Evolutionary conservation across 2,888 invertebrate genomes (phyloP), one percentile per base, ranked within the genome.

Genomic region (Cosmia trapezina): DNA sequence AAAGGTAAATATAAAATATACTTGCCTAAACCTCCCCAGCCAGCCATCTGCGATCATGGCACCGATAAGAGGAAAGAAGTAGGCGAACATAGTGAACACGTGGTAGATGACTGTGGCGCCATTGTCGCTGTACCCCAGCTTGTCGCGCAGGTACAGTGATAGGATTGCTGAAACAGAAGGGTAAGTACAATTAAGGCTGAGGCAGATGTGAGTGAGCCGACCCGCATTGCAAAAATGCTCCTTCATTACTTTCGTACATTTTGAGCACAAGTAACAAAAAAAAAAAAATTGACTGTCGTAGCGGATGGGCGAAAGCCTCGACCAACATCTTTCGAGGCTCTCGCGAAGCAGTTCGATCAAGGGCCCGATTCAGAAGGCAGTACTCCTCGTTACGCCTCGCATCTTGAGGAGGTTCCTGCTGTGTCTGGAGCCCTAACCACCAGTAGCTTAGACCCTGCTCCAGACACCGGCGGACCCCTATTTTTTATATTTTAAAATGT

Each of bases 21-120:
- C 80, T 86, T 92, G 96, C 96, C 96, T 97, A 95, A 98, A 99
- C 95, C 99, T 98, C 66, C 99, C 99, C 60, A 99, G 96, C 95
- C 97, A 98, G 75, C 99, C 98, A 93, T 99, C 99, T 0, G 99
- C 99, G 54, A 99, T 94, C 89, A 99, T 98, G 43, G 99, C 99
- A 4, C 99, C 99, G 47, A 99, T 88, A 4, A 99, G 86, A 0
- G 99, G 99, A 82, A 98, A 98, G 93, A 98, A 98, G 96, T 98
- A 99, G 14, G 98, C 98, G 86, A 99, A 96, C 97, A 98, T 98
- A 1, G 97, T 97, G 93, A 99, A 99, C 5, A 97, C 94, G 92
- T 99, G 99, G 94, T 98, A 99, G 73, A 99, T 97, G 70, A 98
- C 97, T 0, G 98, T 99, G 0, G 99, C 97, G 0, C 97, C 96